Percentiles rank a stretch among this genome's conserved stretches.
These are phyloP conservation scores for Indicator maculatus DNA, from an alignment of 2,113 vertebrate genomes.

Conservation along the genomic window DNA sequence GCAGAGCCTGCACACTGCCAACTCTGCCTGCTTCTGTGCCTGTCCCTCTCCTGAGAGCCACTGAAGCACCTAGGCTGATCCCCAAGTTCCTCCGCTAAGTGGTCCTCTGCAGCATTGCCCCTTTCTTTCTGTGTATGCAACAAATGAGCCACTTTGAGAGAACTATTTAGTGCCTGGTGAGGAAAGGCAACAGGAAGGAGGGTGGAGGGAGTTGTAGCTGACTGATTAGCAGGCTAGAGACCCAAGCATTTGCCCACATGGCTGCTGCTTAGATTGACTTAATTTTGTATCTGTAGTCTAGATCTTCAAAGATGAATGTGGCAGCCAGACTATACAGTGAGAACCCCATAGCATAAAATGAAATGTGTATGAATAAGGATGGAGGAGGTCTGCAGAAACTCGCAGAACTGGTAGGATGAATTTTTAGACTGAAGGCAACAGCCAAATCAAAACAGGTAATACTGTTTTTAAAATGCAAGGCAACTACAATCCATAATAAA, in stretches of 20 bases:
- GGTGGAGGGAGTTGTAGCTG: background rate
- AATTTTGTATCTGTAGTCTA: background rate
- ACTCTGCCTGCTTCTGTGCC: background rate
- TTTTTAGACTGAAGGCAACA: background rate
- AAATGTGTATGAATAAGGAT: background rate
- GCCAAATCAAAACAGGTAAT: background rate
- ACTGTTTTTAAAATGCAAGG: background rate
- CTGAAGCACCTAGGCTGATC: background rate
- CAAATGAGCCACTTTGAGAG: background rate
- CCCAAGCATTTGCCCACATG: background rate
- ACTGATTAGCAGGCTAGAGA: background rate
- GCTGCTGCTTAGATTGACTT: background rate
- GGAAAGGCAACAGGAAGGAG: background rate
- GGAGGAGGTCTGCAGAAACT: background rate
- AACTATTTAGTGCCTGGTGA: background rate
- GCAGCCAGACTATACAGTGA: background rate
- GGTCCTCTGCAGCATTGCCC: background rate
- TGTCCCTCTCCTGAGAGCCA: background rate
- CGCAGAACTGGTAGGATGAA: background rate
- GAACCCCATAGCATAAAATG: background rate
- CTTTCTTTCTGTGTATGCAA: background rate
- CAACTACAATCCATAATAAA: background rate
- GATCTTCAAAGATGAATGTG: background rate
- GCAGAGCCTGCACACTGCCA: background rate
- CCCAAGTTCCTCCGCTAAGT: background rate